Evolutionary conservation across 1,140 invertebrate genomes (phyloP).

Genomic region (Diorhabda carinulata): DNA sequence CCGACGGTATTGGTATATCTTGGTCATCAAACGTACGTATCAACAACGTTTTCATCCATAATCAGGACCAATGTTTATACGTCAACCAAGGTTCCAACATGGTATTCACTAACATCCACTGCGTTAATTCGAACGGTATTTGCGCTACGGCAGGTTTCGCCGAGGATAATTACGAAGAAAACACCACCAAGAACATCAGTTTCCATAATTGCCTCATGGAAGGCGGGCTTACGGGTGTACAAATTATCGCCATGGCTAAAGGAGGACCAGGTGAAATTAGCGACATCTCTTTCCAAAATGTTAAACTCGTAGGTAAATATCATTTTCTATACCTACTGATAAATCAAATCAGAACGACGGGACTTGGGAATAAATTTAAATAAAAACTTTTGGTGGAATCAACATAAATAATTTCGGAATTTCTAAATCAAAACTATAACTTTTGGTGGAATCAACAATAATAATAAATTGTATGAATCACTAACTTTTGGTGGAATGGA

Average conservation of each 20-base stretch:
- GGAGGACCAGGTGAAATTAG: background rate
- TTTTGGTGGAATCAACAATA: no score
- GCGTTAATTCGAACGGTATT: background rate
- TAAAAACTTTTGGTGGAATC: no score
- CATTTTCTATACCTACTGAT: no score
- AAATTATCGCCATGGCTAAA: background rate
- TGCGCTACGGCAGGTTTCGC: background rate
- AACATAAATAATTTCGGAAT: no score
- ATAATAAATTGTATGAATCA: no score
- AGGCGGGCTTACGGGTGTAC: background rate
- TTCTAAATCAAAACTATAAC: no score
- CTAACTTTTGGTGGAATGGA: no score
- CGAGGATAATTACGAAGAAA: background rate
- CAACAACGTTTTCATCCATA: background rate
- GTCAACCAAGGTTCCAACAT: background rate
- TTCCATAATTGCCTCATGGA: background rate
- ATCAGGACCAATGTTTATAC: constrained; percentile 2
- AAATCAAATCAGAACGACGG: no score
- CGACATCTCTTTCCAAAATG: background rate
- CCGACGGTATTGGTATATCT: background rate
- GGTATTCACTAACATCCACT: background rate
- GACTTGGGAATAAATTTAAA: no score
- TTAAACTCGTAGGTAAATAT: background rate
- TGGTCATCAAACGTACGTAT: background rate
- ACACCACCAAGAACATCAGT: background rate